These are phyloP conservation scores for Labrus mixtus DNA, from an alignment of 2,113 vertebrate genomes.

Conservation along the genomic window DNA sequence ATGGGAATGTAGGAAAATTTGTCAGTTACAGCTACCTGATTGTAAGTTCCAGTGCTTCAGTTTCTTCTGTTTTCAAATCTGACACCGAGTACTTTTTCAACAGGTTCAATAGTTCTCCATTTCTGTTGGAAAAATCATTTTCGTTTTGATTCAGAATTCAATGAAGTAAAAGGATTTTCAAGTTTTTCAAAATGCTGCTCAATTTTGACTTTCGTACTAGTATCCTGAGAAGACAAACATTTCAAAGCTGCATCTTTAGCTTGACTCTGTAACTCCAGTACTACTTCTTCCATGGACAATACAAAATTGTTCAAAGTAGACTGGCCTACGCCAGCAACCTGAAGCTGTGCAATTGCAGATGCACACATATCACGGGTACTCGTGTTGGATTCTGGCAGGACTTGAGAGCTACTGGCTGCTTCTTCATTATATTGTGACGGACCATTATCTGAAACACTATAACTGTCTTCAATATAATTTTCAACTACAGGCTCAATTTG, in stretches of 20 bases:
- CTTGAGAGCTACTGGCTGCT: slow-evolving; percentile 21
- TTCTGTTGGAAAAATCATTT: slow-evolving; percentile 34
- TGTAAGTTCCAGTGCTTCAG: slow-evolving; percentile 12
- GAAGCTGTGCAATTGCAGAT: slow-evolving; percentile 51
- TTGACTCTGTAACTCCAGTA: no score
- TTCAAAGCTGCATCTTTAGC: no score
- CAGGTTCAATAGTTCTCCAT: slow-evolving; percentile 36
- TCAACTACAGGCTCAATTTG: no score
- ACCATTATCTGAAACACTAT: not conserved
- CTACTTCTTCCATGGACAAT: slow-evolving; percentile 41
- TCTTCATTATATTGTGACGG: not conserved
- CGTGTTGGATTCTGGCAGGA: slow-evolving; percentile 10
- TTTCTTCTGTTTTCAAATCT: slow-evolving; percentile 48
- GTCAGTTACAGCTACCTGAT: slow-evolving; percentile 46
- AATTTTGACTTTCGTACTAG: slow-evolving; percentile 24
- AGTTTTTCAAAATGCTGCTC: slow-evolving; percentile 34
- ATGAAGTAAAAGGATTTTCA: slow-evolving; percentile 47
- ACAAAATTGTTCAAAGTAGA: slow-evolving; percentile 40
- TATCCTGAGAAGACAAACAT: no score
- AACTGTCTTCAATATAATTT: not conserved
- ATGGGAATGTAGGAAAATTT: slow-evolving; percentile 40
- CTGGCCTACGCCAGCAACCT: slow-evolving; percentile 43
- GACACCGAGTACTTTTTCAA: slow-evolving; percentile 34
- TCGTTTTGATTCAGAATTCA: slow-evolving; percentile 51
- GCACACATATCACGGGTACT: slow-evolving; percentile 50